These are phyloP conservation scores for Pipa parva DNA, from an alignment of 2,113 vertebrate species.

Conservation along the genomic window DNA sequence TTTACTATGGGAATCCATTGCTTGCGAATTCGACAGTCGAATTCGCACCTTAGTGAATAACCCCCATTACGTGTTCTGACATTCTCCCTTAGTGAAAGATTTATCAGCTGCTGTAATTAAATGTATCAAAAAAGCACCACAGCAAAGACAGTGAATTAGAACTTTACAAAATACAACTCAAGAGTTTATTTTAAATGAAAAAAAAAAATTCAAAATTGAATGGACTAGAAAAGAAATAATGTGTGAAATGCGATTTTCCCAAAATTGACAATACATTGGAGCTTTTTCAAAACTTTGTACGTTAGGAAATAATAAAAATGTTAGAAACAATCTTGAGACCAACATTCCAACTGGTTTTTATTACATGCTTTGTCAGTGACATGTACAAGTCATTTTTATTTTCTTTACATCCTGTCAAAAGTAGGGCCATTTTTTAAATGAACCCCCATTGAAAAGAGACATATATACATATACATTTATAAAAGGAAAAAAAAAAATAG, in stretches of 20 bases:
- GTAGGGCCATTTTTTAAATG: constrained; percentile 53
- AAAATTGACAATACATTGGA: neutral
- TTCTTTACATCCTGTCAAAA: constrained; percentile 31
- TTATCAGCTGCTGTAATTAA: too few species aligned
- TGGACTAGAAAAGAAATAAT: neutral
- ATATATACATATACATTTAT: constrained; percentile 13
- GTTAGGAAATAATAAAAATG: neutral
- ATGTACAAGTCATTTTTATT: constrained; percentile 49
- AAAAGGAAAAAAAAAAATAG: constrained; percentile 47
- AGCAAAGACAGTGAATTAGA: neutral
- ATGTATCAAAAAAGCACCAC: too few species aligned
- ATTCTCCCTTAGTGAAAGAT: too few species aligned
- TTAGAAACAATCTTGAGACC: neutral
- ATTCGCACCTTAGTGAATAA: too few species aligned
- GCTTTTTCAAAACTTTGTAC: too few species aligned
- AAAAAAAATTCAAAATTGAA: neutral
- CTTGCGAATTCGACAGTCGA: too few species aligned
- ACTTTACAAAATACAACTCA: neutral
- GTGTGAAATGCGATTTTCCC: neutral
- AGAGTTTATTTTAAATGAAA: neutral
- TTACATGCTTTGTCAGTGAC: constrained; percentile 59
- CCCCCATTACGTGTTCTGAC: too few species aligned
- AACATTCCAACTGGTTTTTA: constrained; percentile 22
- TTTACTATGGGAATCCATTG: too few species aligned
- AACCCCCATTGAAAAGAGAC: constrained; percentile 53